Evolutionary conservation across 2,888 invertebrate species (phyloP), one percentile per base, ranked within the genome.

Genomic region (Rhingia campestris): DNA sequence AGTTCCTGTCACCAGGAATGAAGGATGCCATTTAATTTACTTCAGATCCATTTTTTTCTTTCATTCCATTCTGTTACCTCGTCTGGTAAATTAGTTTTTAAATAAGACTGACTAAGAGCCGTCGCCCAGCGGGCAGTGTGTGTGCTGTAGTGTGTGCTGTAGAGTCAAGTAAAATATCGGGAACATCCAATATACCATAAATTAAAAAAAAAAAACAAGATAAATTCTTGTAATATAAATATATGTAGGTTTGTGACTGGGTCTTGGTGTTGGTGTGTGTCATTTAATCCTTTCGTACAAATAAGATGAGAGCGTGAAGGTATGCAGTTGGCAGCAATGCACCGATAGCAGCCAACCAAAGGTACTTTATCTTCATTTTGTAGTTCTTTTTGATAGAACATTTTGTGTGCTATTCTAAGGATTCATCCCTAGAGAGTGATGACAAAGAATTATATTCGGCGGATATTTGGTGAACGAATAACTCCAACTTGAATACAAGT

Each of bases 1-100:
- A 79, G 79, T 43, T 41, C 35, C 73, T 73, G 82, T 82, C 79
- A 69, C 41, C 7, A 14, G 56, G 56, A 79, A 69, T 74, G 79
- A 82, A 79, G 73, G 64, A 82, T 82, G 82, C 67, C 73, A 67
- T 82, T 79, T 82, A 82, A 82, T 82, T 82, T 69, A 82, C 79
- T 74, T 73, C 63, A 58, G 7, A 22, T 51, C 63, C 37, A 2
- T 22, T 22, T 43, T 58, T 70, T 12, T 41, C 54, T 30, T 45
- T 12, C 30, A 32, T 59, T 41, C 33, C 51, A 6, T 9, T 4
- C 33, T 10, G 35, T 22, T 10, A 45, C 14, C 43, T 41, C 30
- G 47, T 14, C 22, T 39, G 45, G 56, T 77, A 77, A 82, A 82
- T 82, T 77, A 82, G 59, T 63, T 74, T 72, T 82, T 63, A 79